phyloP scores from a whole-genome alignment of 2,888 invertebrate species.

The Xanthia icteritia region DNA sequence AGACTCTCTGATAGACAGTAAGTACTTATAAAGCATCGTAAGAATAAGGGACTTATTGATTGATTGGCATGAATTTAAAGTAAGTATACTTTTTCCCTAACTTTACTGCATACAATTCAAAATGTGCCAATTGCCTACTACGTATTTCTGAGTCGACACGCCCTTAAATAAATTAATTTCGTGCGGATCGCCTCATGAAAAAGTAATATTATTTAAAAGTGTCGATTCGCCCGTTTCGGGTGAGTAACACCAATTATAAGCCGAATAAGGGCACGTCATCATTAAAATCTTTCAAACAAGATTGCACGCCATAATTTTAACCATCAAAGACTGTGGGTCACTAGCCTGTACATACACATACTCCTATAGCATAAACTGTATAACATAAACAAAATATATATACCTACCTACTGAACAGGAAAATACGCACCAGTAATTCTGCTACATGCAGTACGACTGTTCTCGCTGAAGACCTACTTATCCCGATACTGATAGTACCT shows the following conservation, averaged over 20 bases:
- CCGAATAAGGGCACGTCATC: not conserved
- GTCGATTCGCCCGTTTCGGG: no score
- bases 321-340: not conserved
- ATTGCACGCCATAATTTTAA: not conserved
- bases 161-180: no score
- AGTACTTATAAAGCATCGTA: not conserved
- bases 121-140: no score
- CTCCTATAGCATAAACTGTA: conserved; percentile 14
- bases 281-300: not conserved
- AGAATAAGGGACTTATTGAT: not conserved
- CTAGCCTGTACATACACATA: not conserved
- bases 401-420: conserved; percentile 45
- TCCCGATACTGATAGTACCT: conserved; percentile 5
- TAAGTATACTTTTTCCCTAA: no score
- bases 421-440: conserved; percentile 45
- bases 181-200: no score
- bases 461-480: conserved; percentile 35
- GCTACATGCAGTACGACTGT: conserved; percentile 20
- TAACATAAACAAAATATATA: conserved; percentile 8
- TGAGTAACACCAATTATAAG: no score
- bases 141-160: no score
- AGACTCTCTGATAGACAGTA: not conserved
- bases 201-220: no score
- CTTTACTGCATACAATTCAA: no score
- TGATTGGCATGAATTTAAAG: no score